Conservation (phyloP, 1,140 invertebrate species). For the Acyrthosiphon pisum region DNA sequence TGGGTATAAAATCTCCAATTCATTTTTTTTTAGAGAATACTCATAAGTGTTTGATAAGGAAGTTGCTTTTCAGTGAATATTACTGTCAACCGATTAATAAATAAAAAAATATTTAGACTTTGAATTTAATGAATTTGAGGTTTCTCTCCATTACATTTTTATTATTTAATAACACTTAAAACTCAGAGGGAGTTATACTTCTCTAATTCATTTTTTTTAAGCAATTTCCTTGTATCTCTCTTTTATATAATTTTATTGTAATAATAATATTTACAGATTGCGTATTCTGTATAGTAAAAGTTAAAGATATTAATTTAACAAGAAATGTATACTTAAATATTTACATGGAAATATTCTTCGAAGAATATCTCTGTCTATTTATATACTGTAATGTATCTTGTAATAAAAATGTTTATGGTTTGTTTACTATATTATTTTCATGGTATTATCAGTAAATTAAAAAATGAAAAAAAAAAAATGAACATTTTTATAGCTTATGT, state of each 20-base stretch:
- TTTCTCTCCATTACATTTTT: background rate
- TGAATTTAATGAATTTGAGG: no score
- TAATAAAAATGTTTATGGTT: constrained; percentile 4
- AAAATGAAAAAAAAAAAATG: no score
- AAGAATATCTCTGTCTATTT: background rate
- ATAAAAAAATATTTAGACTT: no score
- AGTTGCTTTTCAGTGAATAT: background rate
- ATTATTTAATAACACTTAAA: background rate
- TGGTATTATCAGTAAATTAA: background rate
- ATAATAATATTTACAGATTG: background rate
- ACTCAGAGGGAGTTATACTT: background rate
- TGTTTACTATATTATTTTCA: background rate
- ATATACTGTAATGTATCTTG: background rate
- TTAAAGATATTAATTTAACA: background rate
- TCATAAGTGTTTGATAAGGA: background rate
- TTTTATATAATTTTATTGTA: background rate
- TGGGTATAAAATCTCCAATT: no score
- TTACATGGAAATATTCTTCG: background rate
- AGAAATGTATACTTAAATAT: no score
- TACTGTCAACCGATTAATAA: background rate
- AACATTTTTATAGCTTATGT: background rate
- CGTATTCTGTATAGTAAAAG: background rate
- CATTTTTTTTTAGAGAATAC: background rate
- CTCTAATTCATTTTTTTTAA: background rate
- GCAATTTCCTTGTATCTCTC: background rate